Evolutionary conservation across 2,113 vertebrate species (phyloP).

Genomic region (Xenus cinereus): DNA sequence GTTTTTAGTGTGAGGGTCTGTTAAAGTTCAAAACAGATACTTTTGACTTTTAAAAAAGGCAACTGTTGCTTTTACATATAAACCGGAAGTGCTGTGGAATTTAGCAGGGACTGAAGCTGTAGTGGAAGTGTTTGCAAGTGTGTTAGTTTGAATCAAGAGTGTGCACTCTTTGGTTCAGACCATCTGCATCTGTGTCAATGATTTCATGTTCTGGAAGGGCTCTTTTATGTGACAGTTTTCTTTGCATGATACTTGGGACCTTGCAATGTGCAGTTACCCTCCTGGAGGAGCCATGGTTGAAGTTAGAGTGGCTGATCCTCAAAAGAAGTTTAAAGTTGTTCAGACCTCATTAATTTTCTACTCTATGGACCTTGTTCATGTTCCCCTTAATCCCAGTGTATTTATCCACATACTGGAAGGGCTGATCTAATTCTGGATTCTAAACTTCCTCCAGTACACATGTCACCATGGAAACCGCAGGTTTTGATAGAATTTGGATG

Average conservation of each 20-base stretch:
- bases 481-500: not conserved
- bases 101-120: not conserved
- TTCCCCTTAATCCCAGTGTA: slow-evolving; percentile 39
- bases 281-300: not conserved
- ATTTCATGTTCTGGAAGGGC: not conserved
- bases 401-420: slow-evolving; percentile 50
- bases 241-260: slow-evolving; percentile 36
- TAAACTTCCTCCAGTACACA: not conserved
- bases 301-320: not conserved
- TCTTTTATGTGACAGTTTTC: not conserved
- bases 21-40: not conserved
- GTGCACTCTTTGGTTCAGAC: not conserved
- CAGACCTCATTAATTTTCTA: slow-evolving; percentile 49
- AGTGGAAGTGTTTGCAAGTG: not conserved
- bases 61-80: not conserved
- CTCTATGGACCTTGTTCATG: not conserved
- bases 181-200: not conserved
- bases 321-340: not conserved
- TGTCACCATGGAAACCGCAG: not conserved
- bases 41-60: not conserved
- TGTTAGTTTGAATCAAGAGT: not conserved
- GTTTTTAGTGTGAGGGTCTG: not conserved
- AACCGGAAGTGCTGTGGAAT: not conserved
- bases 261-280: slow-evolving; percentile 32
- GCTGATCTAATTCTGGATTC: slow-evolving; percentile 29